Percentiles rank a stretch among this genome's conserved stretches.
These are phyloP conservation scores for Oreochromis tanganicae DNA, from an alignment of 2,113 vertebrate genomes.

Conservation along the genomic window DNA sequence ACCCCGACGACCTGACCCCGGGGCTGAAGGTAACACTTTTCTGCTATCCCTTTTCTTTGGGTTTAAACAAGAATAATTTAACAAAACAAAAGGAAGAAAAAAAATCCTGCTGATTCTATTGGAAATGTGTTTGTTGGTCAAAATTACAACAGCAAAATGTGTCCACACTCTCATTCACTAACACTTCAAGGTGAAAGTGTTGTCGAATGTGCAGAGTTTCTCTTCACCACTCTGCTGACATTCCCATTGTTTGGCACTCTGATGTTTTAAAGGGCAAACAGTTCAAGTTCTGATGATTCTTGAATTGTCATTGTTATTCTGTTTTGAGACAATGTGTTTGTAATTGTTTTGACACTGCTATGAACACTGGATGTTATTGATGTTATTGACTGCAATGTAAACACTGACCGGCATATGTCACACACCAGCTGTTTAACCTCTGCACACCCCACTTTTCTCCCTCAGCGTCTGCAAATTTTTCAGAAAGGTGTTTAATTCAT, in stretches of 20 bases:
- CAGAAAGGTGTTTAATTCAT: neutral
- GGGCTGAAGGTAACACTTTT: conserved; percentile 75
- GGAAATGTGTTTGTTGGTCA: conserved; percentile 53
- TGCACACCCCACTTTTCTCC: neutral
- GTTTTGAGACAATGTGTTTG: neutral
- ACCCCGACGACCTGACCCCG: conserved; percentile 54
- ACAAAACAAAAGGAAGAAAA: neutral
- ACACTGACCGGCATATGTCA: neutral
- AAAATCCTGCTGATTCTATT: conserved; percentile 19
- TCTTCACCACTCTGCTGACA: conserved; percentile 72
- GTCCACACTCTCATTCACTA: conserved; percentile 52
- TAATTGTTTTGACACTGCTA: conserved; percentile 12
- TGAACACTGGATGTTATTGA: conserved; percentile 10
- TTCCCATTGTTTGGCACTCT: conserved; percentile 78
- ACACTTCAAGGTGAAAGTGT: conserved; percentile 64
- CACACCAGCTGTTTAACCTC: conserved; percentile 2
- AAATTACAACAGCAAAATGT: conserved; percentile 40
- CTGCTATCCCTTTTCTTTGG: conserved; percentile 63
- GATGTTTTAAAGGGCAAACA: conserved; percentile 1
- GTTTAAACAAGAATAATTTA: conserved; percentile 16
- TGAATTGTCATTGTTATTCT: neutral
- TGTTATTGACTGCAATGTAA: neutral
- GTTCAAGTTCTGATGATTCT: neutral
- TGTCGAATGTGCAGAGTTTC: conserved; percentile 75
- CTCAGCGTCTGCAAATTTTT: neutral